These are phyloP conservation scores for Aepyceros melampus DNA, from an alignment of 2,113 vertebrate species.

Conservation along the genomic window DNA sequence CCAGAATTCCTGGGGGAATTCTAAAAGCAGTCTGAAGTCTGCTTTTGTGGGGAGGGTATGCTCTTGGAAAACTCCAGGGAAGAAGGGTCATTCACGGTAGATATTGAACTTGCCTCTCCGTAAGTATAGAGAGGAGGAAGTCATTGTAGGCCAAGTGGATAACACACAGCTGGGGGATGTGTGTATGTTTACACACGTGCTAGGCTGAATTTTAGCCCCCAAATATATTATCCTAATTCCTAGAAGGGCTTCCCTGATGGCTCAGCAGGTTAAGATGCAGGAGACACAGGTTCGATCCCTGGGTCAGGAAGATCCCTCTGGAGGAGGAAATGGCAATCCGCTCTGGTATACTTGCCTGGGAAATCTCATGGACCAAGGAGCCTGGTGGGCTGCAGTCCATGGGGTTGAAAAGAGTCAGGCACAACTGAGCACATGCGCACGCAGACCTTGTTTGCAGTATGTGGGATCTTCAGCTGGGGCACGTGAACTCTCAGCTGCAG, in stretches of 20 bases:
- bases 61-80: neutral
- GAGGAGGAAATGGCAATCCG: neutral
- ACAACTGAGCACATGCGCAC: rapidly evolving
- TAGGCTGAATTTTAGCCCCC: neutral
- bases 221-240: neutral
- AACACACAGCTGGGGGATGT: neutral
- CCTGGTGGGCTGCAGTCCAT: neutral
- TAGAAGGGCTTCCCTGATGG: neutral
- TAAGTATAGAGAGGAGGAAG: neutral
- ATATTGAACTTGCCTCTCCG: rapidly evolving
- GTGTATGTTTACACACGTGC: no score
- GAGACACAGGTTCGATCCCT: neutral
- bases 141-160: neutral
- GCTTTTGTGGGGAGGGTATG: neutral
- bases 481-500: neutral
- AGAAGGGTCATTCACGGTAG: neutral
- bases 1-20: neutral
- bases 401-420: neutral
- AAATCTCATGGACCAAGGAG: neutral
- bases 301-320: neutral
- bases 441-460: neutral
- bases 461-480: neutral
- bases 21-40: neutral
- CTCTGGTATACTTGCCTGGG: neutral
- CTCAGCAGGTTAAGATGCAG: neutral